Evolutionary conservation across 2,888 invertebrate genomes (phyloP).

Genomic region (Lepidochrysops patricia): DNA sequence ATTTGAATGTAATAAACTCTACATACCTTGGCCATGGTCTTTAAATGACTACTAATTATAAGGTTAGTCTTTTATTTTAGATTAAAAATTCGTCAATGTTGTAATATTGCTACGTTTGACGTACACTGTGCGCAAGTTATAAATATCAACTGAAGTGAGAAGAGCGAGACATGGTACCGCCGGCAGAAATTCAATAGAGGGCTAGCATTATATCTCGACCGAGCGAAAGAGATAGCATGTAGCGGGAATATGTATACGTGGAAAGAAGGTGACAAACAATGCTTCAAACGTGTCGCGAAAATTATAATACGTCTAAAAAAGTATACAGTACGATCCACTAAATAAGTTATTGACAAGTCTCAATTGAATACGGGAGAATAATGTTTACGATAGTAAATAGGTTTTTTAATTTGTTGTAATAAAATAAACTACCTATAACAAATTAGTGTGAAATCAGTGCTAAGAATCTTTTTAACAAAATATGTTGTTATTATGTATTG

Average conservation of each 20-base stretch:
- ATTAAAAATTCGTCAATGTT: conserved; percentile 44
- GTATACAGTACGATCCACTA: not conserved
- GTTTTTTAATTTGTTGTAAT: no score
- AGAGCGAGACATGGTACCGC: conserved; percentile 29
- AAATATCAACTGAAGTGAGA: conserved; percentile 55
- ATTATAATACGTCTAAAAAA: conserved; percentile 22
- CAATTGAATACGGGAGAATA: not conserved
- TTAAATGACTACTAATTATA: not conserved
- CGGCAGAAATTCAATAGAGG: conserved; percentile 58
- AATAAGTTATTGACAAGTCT: not conserved
- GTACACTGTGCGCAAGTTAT: conserved; percentile 43
- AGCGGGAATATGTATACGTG: not conserved
- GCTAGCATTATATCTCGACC: conserved; percentile 29
- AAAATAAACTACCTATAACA: no score
- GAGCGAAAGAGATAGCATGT: conserved; percentile 35
- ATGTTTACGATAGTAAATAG: not conserved
- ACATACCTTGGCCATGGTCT: conserved; percentile 7
- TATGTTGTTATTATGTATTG: no score
- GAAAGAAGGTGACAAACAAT: conserved; percentile 14
- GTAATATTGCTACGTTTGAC: conserved; percentile 32
- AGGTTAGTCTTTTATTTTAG: conserved; percentile 37
- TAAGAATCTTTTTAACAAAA: no score
- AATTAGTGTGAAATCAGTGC: no score
- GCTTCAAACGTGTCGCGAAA: conserved; percentile 28
- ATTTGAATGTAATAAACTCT: not conserved